Evolutionary conservation across 2,797 vertebrate genomes (phyloP).

Genomic region (Euphonia xanthogaster): DNA sequence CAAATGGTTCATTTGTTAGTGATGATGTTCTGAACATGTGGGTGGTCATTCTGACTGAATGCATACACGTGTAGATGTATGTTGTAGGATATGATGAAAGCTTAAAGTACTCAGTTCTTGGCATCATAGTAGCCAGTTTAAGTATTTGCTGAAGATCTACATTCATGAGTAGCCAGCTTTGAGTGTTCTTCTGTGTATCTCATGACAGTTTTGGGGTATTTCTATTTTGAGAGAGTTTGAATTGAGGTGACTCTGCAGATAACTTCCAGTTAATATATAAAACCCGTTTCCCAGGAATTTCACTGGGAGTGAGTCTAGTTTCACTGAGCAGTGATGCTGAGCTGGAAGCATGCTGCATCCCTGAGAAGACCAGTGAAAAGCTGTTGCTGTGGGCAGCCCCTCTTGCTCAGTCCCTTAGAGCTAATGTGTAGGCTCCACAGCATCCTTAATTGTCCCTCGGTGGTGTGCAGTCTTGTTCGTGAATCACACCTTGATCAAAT

Average conservation of each 20-base stretch:
- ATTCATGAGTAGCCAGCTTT: background rate
- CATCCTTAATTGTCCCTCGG: background rate
- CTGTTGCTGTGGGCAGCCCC: background rate
- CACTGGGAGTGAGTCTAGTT: background rate
- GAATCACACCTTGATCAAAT: background rate
- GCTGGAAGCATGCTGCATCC: background rate
- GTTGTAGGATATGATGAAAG: background rate
- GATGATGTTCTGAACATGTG: background rate
- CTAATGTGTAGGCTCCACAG: background rate
- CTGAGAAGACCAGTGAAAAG: background rate
- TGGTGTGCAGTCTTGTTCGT: background rate
- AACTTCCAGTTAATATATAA: background rate
- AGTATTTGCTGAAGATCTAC: background rate
- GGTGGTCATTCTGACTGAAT: background rate
- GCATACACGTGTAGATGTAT: background rate
- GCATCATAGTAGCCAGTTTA: background rate
- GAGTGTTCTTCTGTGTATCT: background rate
- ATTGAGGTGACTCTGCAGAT: background rate
- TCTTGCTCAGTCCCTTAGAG: background rate
- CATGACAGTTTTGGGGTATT: background rate
- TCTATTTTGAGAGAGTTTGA: background rate
- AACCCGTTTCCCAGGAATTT: background rate
- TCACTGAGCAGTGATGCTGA: background rate
- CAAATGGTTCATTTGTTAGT: background rate
- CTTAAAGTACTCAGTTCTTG: background rate